These are phyloP conservation scores for Orthonyx spaldingii DNA, from an alignment of 2,113 vertebrate species.

Conservation along the genomic window DNA sequence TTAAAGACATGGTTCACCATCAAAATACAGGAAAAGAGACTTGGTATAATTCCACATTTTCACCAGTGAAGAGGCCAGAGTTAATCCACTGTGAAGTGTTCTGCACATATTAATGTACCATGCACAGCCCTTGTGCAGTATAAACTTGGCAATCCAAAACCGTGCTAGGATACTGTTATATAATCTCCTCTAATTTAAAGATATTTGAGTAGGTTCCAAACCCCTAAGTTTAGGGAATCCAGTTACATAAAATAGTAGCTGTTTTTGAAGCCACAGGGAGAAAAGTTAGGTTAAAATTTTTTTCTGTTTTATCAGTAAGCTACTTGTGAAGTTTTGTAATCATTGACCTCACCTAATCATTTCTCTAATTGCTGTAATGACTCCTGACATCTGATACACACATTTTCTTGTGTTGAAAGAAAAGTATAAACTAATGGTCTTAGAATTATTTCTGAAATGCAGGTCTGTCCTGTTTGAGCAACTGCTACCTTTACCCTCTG, in stretches of 20 bases:
- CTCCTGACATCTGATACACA: background rate
- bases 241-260: background rate
- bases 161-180: background rate
- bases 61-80: background rate
- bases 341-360: background rate
- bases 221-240: background rate
- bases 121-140: background rate
- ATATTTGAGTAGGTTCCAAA: background rate
- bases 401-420: background rate
- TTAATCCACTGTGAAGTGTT: background rate
- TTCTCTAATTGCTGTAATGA: background rate
- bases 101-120: background rate
- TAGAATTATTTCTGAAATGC: background rate
- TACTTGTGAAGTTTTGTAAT: background rate
- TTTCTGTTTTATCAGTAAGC: background rate
- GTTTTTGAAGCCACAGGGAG: background rate
- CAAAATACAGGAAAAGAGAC: background rate
- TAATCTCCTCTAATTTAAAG: background rate
- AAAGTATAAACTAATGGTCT: background rate
- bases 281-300: background rate
- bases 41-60: background rate
- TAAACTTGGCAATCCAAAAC: background rate
- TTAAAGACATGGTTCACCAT: background rate
- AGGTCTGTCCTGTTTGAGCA: background rate
- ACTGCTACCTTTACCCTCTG: background rate